phyloP scores from a whole-genome alignment of 2,113 vertebrate genomes.

The Monopterus albus region DNA sequence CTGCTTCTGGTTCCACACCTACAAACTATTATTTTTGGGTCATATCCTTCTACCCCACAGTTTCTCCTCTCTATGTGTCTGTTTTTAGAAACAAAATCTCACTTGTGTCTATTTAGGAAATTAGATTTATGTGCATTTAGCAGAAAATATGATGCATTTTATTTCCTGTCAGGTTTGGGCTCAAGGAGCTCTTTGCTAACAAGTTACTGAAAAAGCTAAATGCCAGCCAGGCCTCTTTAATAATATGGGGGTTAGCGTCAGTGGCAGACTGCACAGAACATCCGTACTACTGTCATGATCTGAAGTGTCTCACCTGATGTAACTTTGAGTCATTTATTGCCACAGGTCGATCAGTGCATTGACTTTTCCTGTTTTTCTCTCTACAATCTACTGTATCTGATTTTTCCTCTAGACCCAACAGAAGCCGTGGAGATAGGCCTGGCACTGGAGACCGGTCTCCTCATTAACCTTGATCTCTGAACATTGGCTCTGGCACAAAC shows the following conservation, averaged over 20 bases:
- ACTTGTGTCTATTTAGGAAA: constrained; percentile 40
- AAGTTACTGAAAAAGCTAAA: constrained; percentile 1
- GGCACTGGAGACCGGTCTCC: constrained; percentile 39
- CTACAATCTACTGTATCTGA: neutral
- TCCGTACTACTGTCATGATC: neutral
- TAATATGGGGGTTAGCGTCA: neutral
- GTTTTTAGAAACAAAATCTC: constrained; percentile 12
- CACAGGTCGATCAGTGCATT: neutral
- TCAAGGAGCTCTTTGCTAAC: neutral
- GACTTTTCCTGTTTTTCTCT: constrained; percentile 2
- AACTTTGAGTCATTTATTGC: neutral
- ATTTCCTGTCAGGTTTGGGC: constrained; percentile 25
- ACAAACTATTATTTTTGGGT: too few relatives aligned
- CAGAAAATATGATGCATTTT: constrained; percentile 14
- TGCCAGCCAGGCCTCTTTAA: neutral
- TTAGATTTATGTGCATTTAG: constrained; percentile 42
- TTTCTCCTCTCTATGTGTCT: too few relatives aligned
- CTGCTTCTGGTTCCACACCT: constrained; percentile 24
- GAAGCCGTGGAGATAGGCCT: constrained; percentile 66
- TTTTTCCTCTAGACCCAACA: constrained; percentile 55
- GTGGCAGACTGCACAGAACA: neutral
- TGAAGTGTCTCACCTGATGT: constrained; percentile 9
- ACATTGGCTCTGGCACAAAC: constrained; percentile 33
- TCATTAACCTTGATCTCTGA: constrained; percentile 48
- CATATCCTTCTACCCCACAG: too few relatives aligned